These are phyloP conservation scores for Xiphydria camelus DNA, from an alignment of 2,888 invertebrate species.

Conservation along the genomic window DNA sequence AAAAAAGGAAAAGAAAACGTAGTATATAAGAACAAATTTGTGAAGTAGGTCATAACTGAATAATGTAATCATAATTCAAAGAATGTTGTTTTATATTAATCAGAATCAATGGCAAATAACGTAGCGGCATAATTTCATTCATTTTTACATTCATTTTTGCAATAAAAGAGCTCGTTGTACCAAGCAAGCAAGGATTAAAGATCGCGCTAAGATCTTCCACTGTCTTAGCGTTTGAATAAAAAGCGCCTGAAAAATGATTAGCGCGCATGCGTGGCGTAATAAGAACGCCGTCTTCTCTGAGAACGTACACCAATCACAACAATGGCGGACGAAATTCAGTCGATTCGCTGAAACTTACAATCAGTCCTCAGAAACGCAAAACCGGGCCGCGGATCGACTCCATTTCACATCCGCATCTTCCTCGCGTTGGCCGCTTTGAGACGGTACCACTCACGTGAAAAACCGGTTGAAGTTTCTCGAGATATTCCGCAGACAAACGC, in stretches of 20 bases:
- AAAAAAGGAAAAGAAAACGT: too few relatives aligned
- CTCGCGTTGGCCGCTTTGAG: conserved; percentile 8
- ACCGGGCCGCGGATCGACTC: conserved; percentile 3
- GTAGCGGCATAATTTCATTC: too few relatives aligned
- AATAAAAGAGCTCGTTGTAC: too few relatives aligned
- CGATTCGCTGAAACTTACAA: conserved; percentile 39
- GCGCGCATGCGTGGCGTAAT: conserved; percentile 44
- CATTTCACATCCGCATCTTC: conserved; percentile 26
- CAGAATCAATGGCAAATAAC: too few relatives aligned
- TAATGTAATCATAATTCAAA: too few relatives aligned
- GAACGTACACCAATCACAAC: conserved; percentile 48
- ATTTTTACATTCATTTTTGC: too few relatives aligned
- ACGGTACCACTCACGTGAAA: conserved; percentile 4
- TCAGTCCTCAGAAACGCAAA: conserved; percentile 14
- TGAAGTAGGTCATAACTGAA: too few relatives aligned
- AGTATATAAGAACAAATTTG: too few relatives aligned
- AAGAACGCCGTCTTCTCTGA: conserved; percentile 46
- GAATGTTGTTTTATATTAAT: too few relatives aligned
- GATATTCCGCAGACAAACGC: conserved; percentile 37
- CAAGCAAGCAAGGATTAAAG: too few relatives aligned
- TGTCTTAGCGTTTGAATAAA: conserved; percentile 39
- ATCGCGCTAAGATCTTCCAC: neutral
- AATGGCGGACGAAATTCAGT: conserved; percentile 51
- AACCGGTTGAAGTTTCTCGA: conserved; percentile 22
- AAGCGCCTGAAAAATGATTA: conserved; percentile 24